A percentile compares a stretch with the other conserved stretches of the same genome.
Conservation (phyloP, 2,888 invertebrate species). For the Amphiduros pacificus region DNA sequence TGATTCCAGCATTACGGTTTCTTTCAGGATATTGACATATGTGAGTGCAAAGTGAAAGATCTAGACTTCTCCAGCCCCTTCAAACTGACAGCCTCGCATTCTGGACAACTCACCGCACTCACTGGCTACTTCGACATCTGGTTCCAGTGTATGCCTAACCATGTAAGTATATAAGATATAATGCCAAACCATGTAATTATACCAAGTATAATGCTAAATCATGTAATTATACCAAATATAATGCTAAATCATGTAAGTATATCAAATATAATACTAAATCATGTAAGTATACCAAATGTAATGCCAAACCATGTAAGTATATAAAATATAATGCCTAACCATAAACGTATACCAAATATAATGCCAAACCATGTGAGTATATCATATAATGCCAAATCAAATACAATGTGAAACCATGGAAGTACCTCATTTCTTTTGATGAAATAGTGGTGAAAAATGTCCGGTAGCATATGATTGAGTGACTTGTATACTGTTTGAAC, state of each 20-base stretch:
- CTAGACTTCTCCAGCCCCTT: constrained; percentile 67
- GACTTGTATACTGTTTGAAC: background rate
- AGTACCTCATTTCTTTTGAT: background rate
- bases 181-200: background rate
- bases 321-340: too few species aligned
- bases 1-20: background rate
- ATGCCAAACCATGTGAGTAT: too few species aligned
- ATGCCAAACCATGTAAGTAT: too few species aligned
- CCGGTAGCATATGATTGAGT: background rate
- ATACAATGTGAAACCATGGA: too few species aligned
- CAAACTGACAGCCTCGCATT: constrained; percentile 67
- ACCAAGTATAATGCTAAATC: background rate
- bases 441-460: background rate
- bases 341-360: too few species aligned
- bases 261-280: background rate
- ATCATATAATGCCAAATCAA: too few species aligned
- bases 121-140: constrained; percentile 85
- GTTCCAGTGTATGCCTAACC: constrained; percentile 17
- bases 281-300: background rate
- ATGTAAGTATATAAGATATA: constrained; percentile 13
- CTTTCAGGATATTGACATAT: constrained; percentile 74
- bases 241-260: background rate
- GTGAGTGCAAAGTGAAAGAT: constrained; percentile 70
- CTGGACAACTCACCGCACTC: constrained; percentile 76
- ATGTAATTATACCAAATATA: background rate